Percentiles rank a stretch among this genome's conserved stretches.
These are phyloP conservation scores for Oncorhynchus keta DNA, from an alignment of 2,113 vertebrate genomes.

Conservation along the genomic window DNA sequence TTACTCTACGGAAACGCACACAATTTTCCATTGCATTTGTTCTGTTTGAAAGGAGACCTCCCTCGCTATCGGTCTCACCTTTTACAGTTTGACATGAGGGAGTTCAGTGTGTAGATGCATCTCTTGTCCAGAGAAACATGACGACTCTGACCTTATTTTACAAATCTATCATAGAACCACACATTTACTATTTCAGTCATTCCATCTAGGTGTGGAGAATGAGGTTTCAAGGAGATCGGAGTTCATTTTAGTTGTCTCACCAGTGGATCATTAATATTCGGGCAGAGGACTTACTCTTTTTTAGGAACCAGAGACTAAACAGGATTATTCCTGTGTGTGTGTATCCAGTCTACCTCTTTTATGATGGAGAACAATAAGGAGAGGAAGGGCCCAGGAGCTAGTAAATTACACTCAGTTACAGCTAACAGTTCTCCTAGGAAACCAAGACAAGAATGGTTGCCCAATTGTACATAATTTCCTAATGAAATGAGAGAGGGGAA, in stretches of 20 bases:
- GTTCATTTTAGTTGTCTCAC: conserved; percentile 4
- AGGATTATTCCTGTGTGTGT: conserved; percentile 34
- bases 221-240: neutral
- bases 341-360: conserved; percentile 50
- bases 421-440: conserved; percentile 55
- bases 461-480: conserved; percentile 64
- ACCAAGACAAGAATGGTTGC: conserved; percentile 58
- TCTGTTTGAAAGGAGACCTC: conserved; percentile 35
- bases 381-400: conserved; percentile 58
- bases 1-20: conserved; percentile 63
- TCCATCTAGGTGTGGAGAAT: conserved; percentile 20
- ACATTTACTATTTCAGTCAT: neutral
- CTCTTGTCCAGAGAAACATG: neutral
- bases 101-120: conserved; percentile 34
- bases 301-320: conserved; percentile 47
- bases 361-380: conserved; percentile 59
- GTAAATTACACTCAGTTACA: conserved; percentile 65
- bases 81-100: conserved; percentile 2
- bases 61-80: conserved; percentile 19
- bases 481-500: conserved; percentile 43
- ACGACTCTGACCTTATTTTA: neutral
- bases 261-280: conserved; percentile 43
- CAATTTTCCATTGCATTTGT: conserved; percentile 63
- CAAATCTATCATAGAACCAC: neutral
- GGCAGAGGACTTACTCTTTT: conserved; percentile 5